Percentiles rank a stretch among this genome's conserved stretches.
phyloP scores from a whole-genome alignment of 92 coral and sea anemone genomes.

The Blastomussa wellsi region DNA sequence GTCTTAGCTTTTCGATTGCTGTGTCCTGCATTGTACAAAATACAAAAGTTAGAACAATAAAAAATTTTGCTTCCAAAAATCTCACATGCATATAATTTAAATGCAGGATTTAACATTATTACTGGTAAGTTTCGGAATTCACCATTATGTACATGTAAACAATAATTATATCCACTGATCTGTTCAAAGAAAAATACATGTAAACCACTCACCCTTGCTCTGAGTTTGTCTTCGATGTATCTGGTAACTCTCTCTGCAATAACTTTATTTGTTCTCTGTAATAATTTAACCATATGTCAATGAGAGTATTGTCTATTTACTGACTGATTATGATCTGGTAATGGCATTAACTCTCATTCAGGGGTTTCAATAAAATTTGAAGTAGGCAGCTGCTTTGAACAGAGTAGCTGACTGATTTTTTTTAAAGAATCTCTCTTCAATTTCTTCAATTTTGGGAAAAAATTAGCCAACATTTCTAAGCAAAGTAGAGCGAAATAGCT shows the following conservation, averaged over 20 bases:
- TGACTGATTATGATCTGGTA: no score
- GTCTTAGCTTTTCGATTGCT: slow-evolving; percentile 88
- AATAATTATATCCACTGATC: neutral
- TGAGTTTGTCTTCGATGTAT: slow-evolving; percentile 97
- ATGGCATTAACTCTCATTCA: no score
- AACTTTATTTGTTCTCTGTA: slow-evolving; percentile 91
- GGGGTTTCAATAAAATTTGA: no score
- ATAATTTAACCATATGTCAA: neutral
- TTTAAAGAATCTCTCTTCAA: no score
- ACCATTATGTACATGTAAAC: neutral
- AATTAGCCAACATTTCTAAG: no score
- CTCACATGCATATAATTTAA: neutral
- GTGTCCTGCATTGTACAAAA: slow-evolving; percentile 71
- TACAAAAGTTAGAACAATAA: neutral
- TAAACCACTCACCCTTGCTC: slow-evolving; percentile 95
- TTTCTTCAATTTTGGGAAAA: no score
- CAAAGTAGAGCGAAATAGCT: no score
- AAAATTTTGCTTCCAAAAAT: neutral
- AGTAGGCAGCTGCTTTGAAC: no score
- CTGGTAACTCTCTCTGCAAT: slow-evolving; percentile 95
- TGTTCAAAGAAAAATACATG: neutral
- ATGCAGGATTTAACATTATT: no score
- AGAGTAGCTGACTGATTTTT: no score
- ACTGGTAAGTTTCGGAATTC: no score
- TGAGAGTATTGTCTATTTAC: neutral